Evolutionary conservation across 1,140 invertebrate genomes (phyloP).

Genomic region (Sogatella furcifera): DNA sequence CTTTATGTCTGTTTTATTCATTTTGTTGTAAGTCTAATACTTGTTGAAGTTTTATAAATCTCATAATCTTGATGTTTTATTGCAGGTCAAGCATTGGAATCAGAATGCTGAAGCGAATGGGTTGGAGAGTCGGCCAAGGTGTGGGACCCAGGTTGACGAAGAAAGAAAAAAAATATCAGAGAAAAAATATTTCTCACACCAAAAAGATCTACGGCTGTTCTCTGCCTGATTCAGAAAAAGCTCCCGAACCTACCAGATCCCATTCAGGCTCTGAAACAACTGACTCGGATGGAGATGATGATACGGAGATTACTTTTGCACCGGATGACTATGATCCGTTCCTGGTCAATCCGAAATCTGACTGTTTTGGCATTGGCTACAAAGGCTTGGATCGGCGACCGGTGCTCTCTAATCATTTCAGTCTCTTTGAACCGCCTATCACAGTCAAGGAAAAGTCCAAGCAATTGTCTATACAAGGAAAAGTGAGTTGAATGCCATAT

Average conservation of each 20-base stretch:
- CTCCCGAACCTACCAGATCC: background rate
- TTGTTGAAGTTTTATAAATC: too few species aligned
- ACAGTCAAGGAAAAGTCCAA: constrained; percentile 41
- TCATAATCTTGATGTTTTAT: constrained; percentile 9
- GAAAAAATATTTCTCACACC: constrained; percentile 26
- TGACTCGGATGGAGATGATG: constrained; percentile 22
- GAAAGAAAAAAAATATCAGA: constrained; percentile 40
- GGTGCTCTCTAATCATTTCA: constrained; percentile 37
- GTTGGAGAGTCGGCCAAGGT: constrained; percentile 84
- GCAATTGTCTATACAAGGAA: constrained; percentile 71
- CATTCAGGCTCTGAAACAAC: background rate
- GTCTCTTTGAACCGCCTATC: constrained; percentile 30
- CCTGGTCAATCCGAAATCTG: constrained; percentile 60
- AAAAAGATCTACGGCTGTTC: constrained; percentile 60
- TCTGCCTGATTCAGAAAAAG: constrained; percentile 26
- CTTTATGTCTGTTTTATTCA: too few species aligned
- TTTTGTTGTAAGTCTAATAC: too few species aligned
- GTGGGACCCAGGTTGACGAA: constrained; percentile 62
- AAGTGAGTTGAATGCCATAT: constrained; percentile 46
- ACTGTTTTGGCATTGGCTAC: constrained; percentile 84
- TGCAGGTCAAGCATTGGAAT: constrained; percentile 77
- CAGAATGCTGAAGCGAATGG: constrained; percentile 72
- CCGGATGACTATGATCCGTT: constrained; percentile 71
- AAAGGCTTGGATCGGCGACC: constrained; percentile 57
- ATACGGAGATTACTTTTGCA: constrained; percentile 52